phyloP scores from a whole-genome alignment of 2,797 vertebrate species.

The Scleropages formosus region DNA sequence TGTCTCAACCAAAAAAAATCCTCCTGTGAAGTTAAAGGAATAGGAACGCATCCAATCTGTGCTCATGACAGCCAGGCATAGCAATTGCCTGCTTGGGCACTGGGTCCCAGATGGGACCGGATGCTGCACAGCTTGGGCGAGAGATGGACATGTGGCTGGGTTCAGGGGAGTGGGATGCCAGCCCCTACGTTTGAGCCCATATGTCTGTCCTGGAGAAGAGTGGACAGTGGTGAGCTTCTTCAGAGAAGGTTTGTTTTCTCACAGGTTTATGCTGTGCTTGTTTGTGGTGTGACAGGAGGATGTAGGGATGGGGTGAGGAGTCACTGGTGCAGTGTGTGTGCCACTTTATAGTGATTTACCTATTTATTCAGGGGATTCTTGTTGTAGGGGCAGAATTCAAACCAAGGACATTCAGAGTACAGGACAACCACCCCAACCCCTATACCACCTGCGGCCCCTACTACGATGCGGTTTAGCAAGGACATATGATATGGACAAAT shows the following conservation, averaged over 20 bases:
- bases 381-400: too few relatives aligned
- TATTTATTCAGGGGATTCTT: too few relatives aligned
- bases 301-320: too few relatives aligned
- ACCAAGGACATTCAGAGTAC: too few relatives aligned
- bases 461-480: too few relatives aligned
- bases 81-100: constrained; percentile 23
- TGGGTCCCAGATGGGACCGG: neutral
- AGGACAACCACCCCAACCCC: too few relatives aligned
- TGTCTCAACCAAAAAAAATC: neutral
- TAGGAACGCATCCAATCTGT: neutral
- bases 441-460: too few relatives aligned
- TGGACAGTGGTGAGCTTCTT: constrained; percentile 20
- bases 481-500: too few relatives aligned
- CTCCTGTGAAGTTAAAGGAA: constrained; percentile 32
- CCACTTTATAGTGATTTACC: too few relatives aligned
- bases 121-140: constrained; percentile 10
- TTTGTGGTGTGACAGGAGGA: too few relatives aligned
- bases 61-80: constrained; percentile 28
- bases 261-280: too few relatives aligned
- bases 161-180: neutral
- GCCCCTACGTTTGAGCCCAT: constrained; percentile 7
- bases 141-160: constrained; percentile 5
- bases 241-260: neutral
- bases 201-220: constrained; percentile 24
- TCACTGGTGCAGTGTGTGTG: too few relatives aligned